These are phyloP conservation scores for Hemitrygon akajei DNA, from an alignment of 2,797 vertebrate genomes.

Conservation along the genomic window DNA sequence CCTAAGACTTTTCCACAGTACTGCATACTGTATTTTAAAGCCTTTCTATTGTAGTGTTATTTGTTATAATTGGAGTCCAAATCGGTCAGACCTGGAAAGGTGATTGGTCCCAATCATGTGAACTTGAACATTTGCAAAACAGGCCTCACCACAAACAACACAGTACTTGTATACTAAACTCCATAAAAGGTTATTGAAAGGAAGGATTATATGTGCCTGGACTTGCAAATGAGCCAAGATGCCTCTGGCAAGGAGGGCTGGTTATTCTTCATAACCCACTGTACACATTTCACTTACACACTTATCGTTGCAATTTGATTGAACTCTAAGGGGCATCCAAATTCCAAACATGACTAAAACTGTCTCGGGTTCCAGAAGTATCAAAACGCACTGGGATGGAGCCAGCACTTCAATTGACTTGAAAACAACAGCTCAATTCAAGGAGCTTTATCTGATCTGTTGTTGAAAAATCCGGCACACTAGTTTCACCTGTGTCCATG, in stretches of 20 bases:
- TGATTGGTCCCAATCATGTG: not conserved
- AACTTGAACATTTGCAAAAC: not conserved
- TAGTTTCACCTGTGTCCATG: not conserved
- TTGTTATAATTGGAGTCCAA: not conserved
- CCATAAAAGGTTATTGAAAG: not conserved
- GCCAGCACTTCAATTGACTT: not conserved
- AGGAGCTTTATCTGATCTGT: not conserved
- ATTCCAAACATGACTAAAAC: not conserved
- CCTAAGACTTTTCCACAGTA: no score
- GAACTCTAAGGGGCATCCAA: not conserved
- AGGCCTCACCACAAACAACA: conserved; percentile 22
- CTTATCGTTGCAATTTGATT: not conserved
- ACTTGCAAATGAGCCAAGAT: not conserved
- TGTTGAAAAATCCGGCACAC: not conserved
- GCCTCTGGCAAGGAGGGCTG: conserved; percentile 33
- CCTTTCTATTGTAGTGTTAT: not conserved
- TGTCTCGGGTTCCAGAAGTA: not conserved
- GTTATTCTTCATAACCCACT: conserved; percentile 42
- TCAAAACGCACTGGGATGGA: not conserved
- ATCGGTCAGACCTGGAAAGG: not conserved
- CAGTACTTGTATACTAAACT: not conserved
- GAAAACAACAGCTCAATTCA: not conserved
- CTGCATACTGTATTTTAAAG: not conserved
- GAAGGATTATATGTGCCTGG: not conserved
- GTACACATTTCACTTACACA: conserved; percentile 7